Percentiles rank a stretch among this genome's conserved stretches.
phyloP scores from a whole-genome alignment of 2,888 invertebrate species.

The Mimas tiliae region DNA sequence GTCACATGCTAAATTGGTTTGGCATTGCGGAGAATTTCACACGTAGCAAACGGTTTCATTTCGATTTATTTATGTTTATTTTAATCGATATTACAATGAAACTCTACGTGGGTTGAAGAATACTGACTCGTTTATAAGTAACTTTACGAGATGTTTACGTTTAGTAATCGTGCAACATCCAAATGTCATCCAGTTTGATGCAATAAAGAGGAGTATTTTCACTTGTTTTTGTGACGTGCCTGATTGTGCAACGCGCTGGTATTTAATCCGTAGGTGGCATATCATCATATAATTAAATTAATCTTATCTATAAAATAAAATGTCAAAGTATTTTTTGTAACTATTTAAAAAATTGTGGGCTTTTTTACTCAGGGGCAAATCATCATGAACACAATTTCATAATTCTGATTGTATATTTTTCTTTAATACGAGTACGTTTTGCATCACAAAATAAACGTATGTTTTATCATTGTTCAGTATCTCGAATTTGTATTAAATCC shows the following conservation, averaged over 20 bases:
- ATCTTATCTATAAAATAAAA: too few species aligned
- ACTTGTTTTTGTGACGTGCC: not conserved
- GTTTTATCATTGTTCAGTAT: too few species aligned
- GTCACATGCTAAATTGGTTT: constrained; percentile 33
- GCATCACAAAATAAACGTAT: too few species aligned
- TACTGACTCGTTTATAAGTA: constrained; percentile 1
- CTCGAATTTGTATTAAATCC: too few species aligned
- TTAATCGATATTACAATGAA: constrained; percentile 20
- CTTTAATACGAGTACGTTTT: too few species aligned
- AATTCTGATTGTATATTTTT: too few species aligned
- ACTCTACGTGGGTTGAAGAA: constrained; percentile 21
- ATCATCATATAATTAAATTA: too few species aligned
- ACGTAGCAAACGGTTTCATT: constrained; percentile 39
- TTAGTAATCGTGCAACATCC: not conserved
- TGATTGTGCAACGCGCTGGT: not conserved
- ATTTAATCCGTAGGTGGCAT: not conserved
- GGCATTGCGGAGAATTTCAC: constrained; percentile 36
- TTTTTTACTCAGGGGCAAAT: too few species aligned
- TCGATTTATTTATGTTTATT: constrained; percentile 37
- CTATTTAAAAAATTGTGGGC: too few species aligned
- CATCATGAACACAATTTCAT: too few species aligned
- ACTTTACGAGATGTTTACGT: constrained; percentile 19
- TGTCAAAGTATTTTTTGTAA: too few species aligned
- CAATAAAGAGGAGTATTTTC: not conserved
- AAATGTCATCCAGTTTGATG: constrained; percentile 1